Conservation (phyloP, 2,888 invertebrate genomes). For the Cetonia aurata region DNA sequence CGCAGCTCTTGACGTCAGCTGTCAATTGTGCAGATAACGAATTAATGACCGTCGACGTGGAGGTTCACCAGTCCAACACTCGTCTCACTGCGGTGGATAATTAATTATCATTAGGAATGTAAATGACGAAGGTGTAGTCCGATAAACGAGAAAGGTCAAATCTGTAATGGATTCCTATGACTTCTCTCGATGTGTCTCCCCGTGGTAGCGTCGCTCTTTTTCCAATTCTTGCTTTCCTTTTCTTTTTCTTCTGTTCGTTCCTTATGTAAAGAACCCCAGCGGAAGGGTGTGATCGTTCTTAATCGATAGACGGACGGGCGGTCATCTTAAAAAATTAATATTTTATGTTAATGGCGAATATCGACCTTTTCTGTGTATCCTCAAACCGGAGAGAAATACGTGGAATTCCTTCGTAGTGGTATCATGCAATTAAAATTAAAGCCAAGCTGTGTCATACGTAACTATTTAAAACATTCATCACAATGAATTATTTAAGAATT, state of each 20-base stretch:
- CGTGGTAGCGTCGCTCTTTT: slow-evolving; percentile 2
- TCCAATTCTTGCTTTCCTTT: slow-evolving; percentile 10
- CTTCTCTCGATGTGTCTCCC: slow-evolving; percentile 10
- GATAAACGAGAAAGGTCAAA: slow-evolving; percentile 49
- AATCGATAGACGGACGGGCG: slow-evolving; percentile 8
- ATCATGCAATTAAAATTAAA: too few species aligned
- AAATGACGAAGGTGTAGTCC: slow-evolving; percentile 49
- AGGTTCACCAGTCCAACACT: slow-evolving; percentile 50
- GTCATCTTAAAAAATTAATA: slow-evolving; percentile 11
- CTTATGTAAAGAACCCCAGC: neutral
- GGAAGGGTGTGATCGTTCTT: slow-evolving; percentile 23
- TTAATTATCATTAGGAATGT: slow-evolving; percentile 52
- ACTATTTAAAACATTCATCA: too few species aligned
- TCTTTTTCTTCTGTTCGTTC: neutral
- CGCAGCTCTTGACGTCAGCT: slow-evolving; percentile 53
- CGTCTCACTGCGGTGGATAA: slow-evolving; percentile 44
- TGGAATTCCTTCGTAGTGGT: too few species aligned
- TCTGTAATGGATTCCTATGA: slow-evolving; percentile 44
- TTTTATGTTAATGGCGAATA: slow-evolving; percentile 19
- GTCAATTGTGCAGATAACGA: slow-evolving; percentile 53
- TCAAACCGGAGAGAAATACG: slow-evolving; percentile 3
- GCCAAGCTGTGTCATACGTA: too few species aligned
- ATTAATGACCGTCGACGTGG: slow-evolving; percentile 48
- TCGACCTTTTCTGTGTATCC: neutral
- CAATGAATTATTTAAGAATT: too few species aligned